Base-by-base conservation (phyloP, 1,140 invertebrate genomes). In the Scaptomyza graminum region DNA sequence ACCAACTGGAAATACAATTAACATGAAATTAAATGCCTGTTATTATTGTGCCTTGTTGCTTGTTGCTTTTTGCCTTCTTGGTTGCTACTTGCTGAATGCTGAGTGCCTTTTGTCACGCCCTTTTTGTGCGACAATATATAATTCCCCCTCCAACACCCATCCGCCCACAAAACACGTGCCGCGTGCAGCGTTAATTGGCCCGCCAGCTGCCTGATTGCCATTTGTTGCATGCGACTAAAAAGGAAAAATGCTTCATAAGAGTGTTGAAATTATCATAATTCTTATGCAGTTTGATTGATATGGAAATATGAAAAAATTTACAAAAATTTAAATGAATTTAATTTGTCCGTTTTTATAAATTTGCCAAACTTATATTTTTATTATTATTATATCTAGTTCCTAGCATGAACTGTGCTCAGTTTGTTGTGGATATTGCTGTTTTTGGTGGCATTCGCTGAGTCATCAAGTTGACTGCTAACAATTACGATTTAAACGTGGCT, bases 21-120 rank as follows among this genome's bases (percentile, higher is more conserved):
- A 82, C 74, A 80, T 88, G 66, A 82, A 88, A 87, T 82, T 78
- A 87, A 87, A 85, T 71, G 78, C 74, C 69, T 76, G 66, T 67
- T 81, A 76, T 82, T 82, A 78, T 73, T 66, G 66, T 56, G 62
- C 68, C 61, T 69, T 28, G 25, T 55, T 50, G 50, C 43, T 64
- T 55, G 51, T 44, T 65, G 28, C 16, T 41, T 41, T 15, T 37
- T 34, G 39, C 12, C 3, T 39, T 5, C 37, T 39, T 12, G 1
- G 9, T 25, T 25, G 25, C 25, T 5, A 25, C 25, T 25, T 25
- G 25, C 25, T 5, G 5, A 5, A 6, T 43, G 54, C 15, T 44
- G 54, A 56, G n/a, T 44, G 39, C 54, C 15, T 4, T 57, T 57
- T 46, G 41, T n/a, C 55, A 57, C 55, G 22, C 55, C 55, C 25